Evolutionary conservation across 2,888 invertebrate species (phyloP), one percentile per base, ranked within the genome.

Genomic region (Cryptus armator): DNA sequence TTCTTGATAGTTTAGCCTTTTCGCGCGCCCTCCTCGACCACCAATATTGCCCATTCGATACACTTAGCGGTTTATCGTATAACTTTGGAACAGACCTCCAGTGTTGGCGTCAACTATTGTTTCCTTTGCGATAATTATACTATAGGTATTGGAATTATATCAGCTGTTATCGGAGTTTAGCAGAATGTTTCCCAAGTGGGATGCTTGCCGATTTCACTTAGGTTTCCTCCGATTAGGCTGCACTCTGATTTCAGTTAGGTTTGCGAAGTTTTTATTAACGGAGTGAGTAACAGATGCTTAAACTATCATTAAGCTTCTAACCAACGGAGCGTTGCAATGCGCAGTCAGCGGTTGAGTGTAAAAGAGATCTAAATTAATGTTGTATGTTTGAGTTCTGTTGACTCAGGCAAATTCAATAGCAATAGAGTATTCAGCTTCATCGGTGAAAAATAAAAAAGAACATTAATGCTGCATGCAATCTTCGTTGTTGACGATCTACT

Each of bases 121-220:
- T 81, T 74, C 32, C 67, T 66, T n/a, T 24, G 29, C 12, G 43
- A 56, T 81, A 79, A 78, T 85, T 81, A 62, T 74, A 78, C 78
- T 82, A 71, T 37, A 64, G 64, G 48, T 66, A 85, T 75, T 14
- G 48, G 32, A 56, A 72, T 53, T 43, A 64, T 46, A 53, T 64
- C 56, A 32, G 51, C 64, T 53, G 68, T 74, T 84, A 74, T 75
- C 56, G 24, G 66, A 53, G 9, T 62, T 37, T 5, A 19, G 43
- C 19, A 2, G 12, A 48, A 62, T 66, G 51, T 7, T 44, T 76
- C 76, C 76, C 76, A 66, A 14, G 76, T 76, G 76, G 51, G 51
- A 29, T 62, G 46, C 46, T 78, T 62, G 46, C 12, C 10, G 56
- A 48, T 59, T 53, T 16, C n/a, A 43, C 71, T 56, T 24, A 24